Evolutionary conservation across 2,888 invertebrate species (phyloP), one percentile per base, ranked within the genome.

Genomic region (Baccha elongata): DNA sequence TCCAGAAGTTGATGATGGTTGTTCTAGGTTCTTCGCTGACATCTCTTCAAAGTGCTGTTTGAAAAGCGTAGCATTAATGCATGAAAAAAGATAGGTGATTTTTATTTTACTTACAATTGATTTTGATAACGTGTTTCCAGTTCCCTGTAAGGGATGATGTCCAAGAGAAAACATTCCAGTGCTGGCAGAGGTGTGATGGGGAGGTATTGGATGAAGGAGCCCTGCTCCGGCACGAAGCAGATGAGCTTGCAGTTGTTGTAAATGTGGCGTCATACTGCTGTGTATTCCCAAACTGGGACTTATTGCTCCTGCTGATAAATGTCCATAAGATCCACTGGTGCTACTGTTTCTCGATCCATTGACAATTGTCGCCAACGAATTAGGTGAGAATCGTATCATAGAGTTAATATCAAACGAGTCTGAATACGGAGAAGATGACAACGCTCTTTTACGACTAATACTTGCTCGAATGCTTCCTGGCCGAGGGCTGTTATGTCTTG

Each of bases 321-420:
- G 99, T 17, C 98, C 98, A 92, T 98, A 98, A 84, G 98, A 98
- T 50, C 98, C 98, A 87, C 98, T 98, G 29, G 96, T 95, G 35
- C 89, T 89, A 50, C 88, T 89, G 79, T 96, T 96, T 85, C 97
- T 92, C 0, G 97, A 97, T 15, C 97, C 95, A 88, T 95, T 95
- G 86, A 95, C 94, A 85, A 95, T 93, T 53, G 95, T 94, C 8
- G 94, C 96, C 86, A 99, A 91, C 21, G 98, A 97, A 86, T 97
- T 97, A 4, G 98, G 98, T 5, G 98, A 98, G 86, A 98, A 98
- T 78, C 98, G 94, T 86, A 99, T 98, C 93, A 99, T 96, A 67
- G 98, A 97, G 88, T 98, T 98, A 88, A 99, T 94, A 92, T 99
- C 98, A 85, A 98, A 96, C 71, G 97, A 97, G 86, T 98, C 98